Percentiles rank a stretch among this genome's conserved stretches.
These are phyloP conservation scores for Numenius phaeopus DNA, from an alignment of 2,797 vertebrate species.

Conservation along the genomic window DNA sequence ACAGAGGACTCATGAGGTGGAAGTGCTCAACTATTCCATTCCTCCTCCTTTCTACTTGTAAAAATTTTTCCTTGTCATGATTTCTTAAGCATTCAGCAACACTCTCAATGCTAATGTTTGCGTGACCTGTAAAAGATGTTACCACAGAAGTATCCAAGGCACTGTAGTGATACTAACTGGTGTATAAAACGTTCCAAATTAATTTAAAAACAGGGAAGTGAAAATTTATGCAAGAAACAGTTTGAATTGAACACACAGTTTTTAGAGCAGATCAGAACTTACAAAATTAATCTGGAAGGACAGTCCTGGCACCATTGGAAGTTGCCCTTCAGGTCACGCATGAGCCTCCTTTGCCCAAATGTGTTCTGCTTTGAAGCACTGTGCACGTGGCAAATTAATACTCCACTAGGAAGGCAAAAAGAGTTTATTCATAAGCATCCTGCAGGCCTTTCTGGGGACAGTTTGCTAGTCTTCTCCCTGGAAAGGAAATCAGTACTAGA, in stretches of 20 bases:
- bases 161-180: background rate
- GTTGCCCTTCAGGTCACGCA: background rate
- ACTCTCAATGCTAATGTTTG: background rate
- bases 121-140: background rate
- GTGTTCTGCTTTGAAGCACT: background rate
- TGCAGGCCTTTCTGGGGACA: background rate
- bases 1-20: background rate
- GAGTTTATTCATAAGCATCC: background rate
- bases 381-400: rapidly evolving
- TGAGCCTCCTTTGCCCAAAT: rapidly evolving
- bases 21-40: background rate
- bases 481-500: background rate
- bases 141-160: background rate
- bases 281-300: background rate
- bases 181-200: background rate
- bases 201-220: background rate
- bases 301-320: background rate
- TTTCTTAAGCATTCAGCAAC: background rate
- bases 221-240: background rate
- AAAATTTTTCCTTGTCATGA: background rate
- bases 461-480: background rate
- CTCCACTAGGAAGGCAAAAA: background rate
- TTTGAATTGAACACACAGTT: background rate
- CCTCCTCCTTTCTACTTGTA: background rate
- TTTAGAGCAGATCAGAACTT: background rate